Conservation (phyloP, 2,797 vertebrate genomes). For the Cyclopterus lumpus region DNA sequence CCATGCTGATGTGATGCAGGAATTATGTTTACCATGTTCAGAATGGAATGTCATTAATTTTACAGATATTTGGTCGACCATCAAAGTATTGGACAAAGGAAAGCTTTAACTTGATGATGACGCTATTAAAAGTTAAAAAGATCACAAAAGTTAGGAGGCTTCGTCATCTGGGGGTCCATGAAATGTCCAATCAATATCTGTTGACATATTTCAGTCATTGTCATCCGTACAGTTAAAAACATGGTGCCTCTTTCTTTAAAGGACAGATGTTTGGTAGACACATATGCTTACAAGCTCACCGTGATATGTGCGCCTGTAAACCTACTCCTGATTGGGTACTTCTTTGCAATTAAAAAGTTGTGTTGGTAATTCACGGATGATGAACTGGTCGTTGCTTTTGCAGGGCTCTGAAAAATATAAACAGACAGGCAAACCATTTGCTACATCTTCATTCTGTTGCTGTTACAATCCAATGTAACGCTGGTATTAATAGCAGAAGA, state of each 20-base stretch:
- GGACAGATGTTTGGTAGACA: neutral
- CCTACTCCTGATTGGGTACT: slow-evolving; percentile 62
- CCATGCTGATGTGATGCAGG: neutral
- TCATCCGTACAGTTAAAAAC: neutral
- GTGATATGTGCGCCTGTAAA: neutral
- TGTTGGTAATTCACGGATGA: neutral
- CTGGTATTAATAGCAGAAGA: neutral
- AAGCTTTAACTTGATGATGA: neutral
- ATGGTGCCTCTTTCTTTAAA: neutral
- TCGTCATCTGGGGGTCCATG: neutral
- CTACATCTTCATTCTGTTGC: neutral
- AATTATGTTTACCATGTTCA: neutral
- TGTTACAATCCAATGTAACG: neutral
- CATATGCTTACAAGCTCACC: slow-evolving; percentile 36
- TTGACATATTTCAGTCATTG: neutral
- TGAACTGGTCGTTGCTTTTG: neutral
- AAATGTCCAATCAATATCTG: neutral
- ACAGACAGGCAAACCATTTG: neutral
- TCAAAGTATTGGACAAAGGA: neutral
- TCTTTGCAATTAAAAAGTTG: neutral
- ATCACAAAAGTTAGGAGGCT: neutral
- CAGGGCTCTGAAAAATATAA: slow-evolving; percentile 37
- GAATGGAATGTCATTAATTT: neutral
- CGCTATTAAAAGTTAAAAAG: neutral
- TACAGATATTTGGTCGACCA: neutral